A percentile compares a stretch with the other conserved stretches of the same genome.
These are phyloP conservation scores for Eira barbara DNA, from an alignment of 2,113 vertebrate species.

Conservation along the genomic window DNA sequence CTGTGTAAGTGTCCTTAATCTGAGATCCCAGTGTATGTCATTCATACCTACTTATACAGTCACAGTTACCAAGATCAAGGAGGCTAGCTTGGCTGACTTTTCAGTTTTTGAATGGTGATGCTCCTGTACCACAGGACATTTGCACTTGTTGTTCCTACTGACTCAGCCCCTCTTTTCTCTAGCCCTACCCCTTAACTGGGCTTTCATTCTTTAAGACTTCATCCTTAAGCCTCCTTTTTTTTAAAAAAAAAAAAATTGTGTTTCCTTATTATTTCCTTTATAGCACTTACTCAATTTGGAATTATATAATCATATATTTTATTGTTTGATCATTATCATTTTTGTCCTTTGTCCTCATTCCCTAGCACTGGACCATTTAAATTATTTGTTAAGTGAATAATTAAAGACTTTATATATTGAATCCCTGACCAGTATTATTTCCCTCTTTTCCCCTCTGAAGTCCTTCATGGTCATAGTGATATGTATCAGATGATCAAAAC, in stretches of 20 bases:
- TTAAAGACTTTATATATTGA: background rate
- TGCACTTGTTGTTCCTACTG: rapidly evolving
- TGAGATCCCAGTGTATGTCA: background rate
- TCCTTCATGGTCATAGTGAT: background rate
- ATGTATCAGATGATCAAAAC: background rate
- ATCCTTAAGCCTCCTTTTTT: background rate
- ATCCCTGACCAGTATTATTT: background rate
- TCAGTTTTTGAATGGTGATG: background rate
- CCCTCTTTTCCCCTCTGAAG: background rate
- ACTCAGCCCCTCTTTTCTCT: background rate
- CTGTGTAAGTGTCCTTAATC: background rate
- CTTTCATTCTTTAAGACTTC: background rate
- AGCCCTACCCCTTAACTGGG: rapidly evolving
- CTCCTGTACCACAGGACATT: background rate
- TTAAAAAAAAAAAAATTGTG: background rate
- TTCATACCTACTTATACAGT: background rate
- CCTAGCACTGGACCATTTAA: background rate
- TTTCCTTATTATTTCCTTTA: background rate
- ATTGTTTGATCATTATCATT: background rate
- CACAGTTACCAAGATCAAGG: background rate
- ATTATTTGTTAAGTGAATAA: background rate
- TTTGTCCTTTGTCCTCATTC: background rate
- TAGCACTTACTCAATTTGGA: background rate
- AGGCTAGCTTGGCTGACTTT: background rate
- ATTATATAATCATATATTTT: background rate